A percentile compares a stretch with the other conserved stretches of the same genome.
phyloP scores from a whole-genome alignment of 2,888 invertebrate species.

The Lottia scabra region DNA sequence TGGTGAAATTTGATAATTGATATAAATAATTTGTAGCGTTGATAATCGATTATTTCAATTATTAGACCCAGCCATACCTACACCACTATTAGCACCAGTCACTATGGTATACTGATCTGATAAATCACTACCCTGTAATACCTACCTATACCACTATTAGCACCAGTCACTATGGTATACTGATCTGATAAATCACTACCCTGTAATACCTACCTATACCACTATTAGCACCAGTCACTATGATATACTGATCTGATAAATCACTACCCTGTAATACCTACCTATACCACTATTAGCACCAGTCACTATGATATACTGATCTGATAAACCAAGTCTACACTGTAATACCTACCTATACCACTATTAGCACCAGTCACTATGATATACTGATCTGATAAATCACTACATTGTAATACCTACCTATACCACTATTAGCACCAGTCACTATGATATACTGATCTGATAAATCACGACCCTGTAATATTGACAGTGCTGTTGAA shows the following conservation, averaged over 20 bases:
- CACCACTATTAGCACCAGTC: conserved; percentile 92
- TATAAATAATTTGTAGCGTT: too few relatives aligned
- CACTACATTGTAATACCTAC: conserved; percentile 79
- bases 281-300: conserved; percentile 94
- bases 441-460: conserved; percentile 88
- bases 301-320: conserved; percentile 87
- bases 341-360: conserved; percentile 83
- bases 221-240: conserved; percentile 91
- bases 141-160: conserved; percentile 88
- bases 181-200: conserved; percentile 89
- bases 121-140: conserved; percentile 83
- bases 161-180: conserved; percentile 89
- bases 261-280: conserved; percentile 87
- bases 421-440: conserved; percentile 93
- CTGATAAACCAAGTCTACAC: conserved; percentile 87
- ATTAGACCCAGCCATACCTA: conserved; percentile 93
- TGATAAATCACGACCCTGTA: conserved; percentile 89
- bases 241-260: conserved; percentile 83
- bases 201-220: conserved; percentile 83
- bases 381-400: conserved; percentile 85
- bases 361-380: conserved; percentile 91
- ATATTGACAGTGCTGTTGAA: conserved; percentile 84
- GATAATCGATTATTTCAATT: too few relatives aligned
- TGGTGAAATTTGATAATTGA: too few relatives aligned
- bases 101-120: conserved; percentile 86